A percentile compares a stretch with the other conserved stretches of the same genome.
phyloP scores from a whole-genome alignment of 2,113 vertebrate genomes.

The Hydropotes inermis region DNA sequence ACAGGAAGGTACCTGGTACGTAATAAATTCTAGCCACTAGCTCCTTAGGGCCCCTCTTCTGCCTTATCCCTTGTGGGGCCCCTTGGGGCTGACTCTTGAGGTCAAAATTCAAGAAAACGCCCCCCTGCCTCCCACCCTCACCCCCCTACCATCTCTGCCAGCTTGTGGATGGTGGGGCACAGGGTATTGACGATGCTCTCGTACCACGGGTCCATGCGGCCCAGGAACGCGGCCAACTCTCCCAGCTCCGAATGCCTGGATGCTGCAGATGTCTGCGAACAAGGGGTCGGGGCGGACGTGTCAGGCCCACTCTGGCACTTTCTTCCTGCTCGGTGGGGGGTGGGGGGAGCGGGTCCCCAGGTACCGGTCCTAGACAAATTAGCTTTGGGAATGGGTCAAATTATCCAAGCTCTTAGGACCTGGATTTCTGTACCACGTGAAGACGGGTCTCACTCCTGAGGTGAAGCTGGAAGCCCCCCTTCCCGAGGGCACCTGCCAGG shows the following conservation, averaged over 20 bases:
- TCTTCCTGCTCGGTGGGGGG: background rate
- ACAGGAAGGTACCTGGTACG: background rate
- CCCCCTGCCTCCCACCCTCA: too few relatives aligned
- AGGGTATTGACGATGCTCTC: conserved; percentile 89
- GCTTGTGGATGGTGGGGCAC: conserved; percentile 88
- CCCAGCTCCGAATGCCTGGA: conserved; percentile 65
- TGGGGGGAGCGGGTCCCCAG: background rate
- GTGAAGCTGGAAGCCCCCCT: background rate
- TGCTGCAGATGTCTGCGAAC: background rate
- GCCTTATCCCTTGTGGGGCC: background rate
- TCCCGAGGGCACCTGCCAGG: background rate
- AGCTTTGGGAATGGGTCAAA: background rate
- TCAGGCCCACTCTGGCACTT: background rate
- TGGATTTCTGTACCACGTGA: background rate
- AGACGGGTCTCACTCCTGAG: background rate
- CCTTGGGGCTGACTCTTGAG: background rate
- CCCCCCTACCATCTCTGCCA: conserved; percentile 87
- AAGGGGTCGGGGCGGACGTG: rapidly evolving
- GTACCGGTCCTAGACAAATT: background rate
- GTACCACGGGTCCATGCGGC: conserved; percentile 92
- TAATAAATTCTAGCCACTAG: background rate
- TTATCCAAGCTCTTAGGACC: background rate
- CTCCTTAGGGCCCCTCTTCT: background rate
- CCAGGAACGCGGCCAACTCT: conserved; percentile 89
- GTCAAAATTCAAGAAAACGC: background rate